These are phyloP conservation scores for Archocentrus centrarchus DNA, from an alignment of 2,113 vertebrate species.

Conservation along the genomic window DNA sequence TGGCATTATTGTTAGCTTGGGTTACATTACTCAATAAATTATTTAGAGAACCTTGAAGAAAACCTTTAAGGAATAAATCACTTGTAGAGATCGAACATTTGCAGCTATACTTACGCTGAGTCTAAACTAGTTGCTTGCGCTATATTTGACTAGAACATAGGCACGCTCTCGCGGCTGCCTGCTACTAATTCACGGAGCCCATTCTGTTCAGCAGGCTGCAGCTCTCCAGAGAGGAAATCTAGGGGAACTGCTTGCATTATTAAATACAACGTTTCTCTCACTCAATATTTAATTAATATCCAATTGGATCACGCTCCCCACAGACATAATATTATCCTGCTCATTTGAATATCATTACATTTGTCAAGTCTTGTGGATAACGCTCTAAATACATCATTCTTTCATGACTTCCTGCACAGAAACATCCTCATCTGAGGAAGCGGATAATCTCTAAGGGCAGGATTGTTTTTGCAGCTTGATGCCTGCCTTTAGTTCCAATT, in stretches of 20 bases:
- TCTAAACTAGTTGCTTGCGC: not conserved
- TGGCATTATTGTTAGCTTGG: slow-evolving; percentile 41
- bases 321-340: slow-evolving; percentile 80
- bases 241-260: slow-evolving; percentile 79
- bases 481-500: slow-evolving; percentile 57
- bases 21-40: slow-evolving; percentile 1
- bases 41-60: slow-evolving; percentile 7
- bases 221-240: slow-evolving; percentile 72
- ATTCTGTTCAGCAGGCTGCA: slow-evolving; percentile 57
- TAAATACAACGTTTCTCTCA: slow-evolving; percentile 76
- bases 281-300: slow-evolving; percentile 84
- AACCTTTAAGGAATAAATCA: not conserved
- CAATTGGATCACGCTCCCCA: slow-evolving; percentile 77
- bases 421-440: slow-evolving; percentile 55
- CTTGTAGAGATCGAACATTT: slow-evolving; percentile 1
- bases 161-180: slow-evolving; percentile 25
- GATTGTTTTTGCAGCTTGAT: slow-evolving; percentile 56
- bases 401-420: slow-evolving; percentile 66
- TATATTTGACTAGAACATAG: not conserved
- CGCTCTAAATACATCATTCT: slow-evolving; percentile 71
- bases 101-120: not conserved
- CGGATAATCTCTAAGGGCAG: slow-evolving; percentile 55
- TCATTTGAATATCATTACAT: slow-evolving; percentile 82
- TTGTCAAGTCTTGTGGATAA: slow-evolving; percentile 76
- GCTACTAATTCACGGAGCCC: slow-evolving; percentile 43